Conservation (phyloP, 2,888 invertebrate genomes). For the Chalcis sispes region DNA sequence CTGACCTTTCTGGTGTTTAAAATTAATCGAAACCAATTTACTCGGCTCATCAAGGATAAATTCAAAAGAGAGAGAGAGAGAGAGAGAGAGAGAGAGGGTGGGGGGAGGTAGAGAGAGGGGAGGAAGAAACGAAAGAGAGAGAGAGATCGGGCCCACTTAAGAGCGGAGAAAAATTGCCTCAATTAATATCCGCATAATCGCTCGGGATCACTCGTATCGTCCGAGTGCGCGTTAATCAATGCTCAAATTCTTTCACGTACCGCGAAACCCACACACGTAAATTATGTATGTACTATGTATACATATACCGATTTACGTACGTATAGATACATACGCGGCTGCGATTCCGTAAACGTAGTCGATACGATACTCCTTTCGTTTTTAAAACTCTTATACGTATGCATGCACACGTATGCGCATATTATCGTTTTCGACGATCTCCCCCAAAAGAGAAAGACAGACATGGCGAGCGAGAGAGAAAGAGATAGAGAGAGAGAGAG, state of each 20-base stretch:
- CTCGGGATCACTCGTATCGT: constrained; percentile 1
- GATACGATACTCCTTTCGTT: constrained; percentile 21
- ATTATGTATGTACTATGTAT: no score
- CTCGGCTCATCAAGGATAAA: constrained; percentile 54
- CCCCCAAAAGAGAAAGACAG: no score
- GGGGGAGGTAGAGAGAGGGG: constrained; percentile 4
- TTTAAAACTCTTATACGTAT: no score
- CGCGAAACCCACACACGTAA: no score
- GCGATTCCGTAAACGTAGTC: constrained; percentile 36
- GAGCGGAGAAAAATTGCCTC: constrained; percentile 49
- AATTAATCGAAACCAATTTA: constrained; percentile 57
- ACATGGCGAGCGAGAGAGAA: no score
- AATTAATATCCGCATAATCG: constrained; percentile 55
- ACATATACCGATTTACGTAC: no score
- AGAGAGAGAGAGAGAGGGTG: constrained; percentile 16
- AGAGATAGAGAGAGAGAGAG: no score
- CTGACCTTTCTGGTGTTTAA: constrained; percentile 52
- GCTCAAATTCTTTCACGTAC: constrained; percentile 42
- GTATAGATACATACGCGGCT: neutral
- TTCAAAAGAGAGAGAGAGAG: constrained; percentile 21
- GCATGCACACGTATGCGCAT: no score
- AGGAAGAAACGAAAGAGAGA: constrained; percentile 5
- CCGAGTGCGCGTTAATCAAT: constrained; percentile 43
- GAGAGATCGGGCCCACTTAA: constrained; percentile 43
- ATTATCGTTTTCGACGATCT: constrained; percentile 39